These are phyloP conservation scores for Trichonephila clavipes DNA, from an alignment of 1,140 invertebrate species.

Conservation along the genomic window DNA sequence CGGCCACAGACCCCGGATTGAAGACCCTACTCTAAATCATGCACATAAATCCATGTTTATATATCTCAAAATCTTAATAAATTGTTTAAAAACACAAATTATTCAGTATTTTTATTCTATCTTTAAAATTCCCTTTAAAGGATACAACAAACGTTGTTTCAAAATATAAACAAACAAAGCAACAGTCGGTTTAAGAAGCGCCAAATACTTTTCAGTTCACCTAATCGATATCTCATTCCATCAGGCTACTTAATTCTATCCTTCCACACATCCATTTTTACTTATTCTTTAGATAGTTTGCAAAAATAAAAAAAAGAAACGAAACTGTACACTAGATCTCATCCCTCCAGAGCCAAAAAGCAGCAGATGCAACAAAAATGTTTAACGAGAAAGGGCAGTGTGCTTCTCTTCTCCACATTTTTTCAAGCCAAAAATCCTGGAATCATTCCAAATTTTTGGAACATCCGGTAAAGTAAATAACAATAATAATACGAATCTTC, in stretches of 20 bases:
- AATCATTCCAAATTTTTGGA: constrained; percentile 26
- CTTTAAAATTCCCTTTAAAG: too few species aligned
- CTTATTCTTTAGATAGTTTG: background rate
- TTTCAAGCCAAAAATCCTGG: constrained; percentile 29
- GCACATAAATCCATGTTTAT: too few species aligned
- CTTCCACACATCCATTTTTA: background rate
- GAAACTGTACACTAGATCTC: background rate
- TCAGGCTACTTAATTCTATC: background rate
- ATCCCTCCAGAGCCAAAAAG: background rate
- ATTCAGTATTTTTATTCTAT: too few species aligned
- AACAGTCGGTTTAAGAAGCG: background rate
- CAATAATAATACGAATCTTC: constrained; percentile 11
- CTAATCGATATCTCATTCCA: background rate
- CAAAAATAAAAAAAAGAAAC: background rate
- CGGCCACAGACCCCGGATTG: too few species aligned
- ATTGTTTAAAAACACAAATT: too few species aligned
- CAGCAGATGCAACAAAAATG: constrained; percentile 21
- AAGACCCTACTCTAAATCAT: too few species aligned
- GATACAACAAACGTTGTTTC: too few species aligned
- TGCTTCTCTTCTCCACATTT: background rate
- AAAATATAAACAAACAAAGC: background rate
- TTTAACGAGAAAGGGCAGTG: background rate
- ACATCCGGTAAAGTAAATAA: constrained; percentile 24
- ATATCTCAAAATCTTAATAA: too few species aligned
- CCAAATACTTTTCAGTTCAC: background rate